phyloP scores from a whole-genome alignment of 1,140 invertebrate species.

The Formica selysi region DNA sequence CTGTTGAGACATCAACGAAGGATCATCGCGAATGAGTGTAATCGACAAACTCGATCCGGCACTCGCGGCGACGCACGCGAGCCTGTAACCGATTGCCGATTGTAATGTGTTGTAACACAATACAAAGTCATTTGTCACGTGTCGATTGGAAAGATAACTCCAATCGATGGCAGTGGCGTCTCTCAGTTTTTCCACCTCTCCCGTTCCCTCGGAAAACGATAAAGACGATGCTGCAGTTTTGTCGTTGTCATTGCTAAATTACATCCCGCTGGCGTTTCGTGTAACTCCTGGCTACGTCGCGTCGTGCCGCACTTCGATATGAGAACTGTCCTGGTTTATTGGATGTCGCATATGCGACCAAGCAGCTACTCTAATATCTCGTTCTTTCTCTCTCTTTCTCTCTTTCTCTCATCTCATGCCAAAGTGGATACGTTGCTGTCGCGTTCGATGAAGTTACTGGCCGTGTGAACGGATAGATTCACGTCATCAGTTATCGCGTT shows the following conservation, averaged over 20 bases:
- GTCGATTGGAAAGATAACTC: conserved; percentile 34
- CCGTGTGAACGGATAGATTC: conserved; percentile 30
- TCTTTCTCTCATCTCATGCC: neutral
- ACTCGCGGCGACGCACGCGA: neutral
- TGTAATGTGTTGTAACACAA: neutral
- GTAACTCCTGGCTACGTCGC: conserved; percentile 50
- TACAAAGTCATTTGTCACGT: conserved; percentile 34
- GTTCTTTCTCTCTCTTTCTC: neutral
- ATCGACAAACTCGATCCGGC: conserved; percentile 39
- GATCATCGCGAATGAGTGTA: conserved; percentile 19
- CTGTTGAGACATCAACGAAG: conserved; percentile 9
- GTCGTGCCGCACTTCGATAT: conserved; percentile 55
- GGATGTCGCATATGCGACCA: conserved; percentile 68
- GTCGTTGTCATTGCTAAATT: conserved; percentile 53
- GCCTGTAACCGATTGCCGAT: conserved; percentile 38
- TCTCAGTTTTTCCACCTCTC: neutral
- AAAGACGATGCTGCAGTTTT: conserved; percentile 17
- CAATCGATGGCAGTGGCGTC: conserved; percentile 4
- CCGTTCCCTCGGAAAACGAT: conserved; percentile 4
- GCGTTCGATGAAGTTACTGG: conserved; percentile 40
- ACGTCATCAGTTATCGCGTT: conserved; percentile 21
- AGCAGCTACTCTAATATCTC: conserved; percentile 64
- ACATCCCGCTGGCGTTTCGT: conserved; percentile 33
- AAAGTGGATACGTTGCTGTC: conserved; percentile 39
- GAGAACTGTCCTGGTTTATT: conserved; percentile 66